Evolutionary conservation across 2,113 vertebrate species (phyloP).

Genomic region (Eurypyga helias): DNA sequence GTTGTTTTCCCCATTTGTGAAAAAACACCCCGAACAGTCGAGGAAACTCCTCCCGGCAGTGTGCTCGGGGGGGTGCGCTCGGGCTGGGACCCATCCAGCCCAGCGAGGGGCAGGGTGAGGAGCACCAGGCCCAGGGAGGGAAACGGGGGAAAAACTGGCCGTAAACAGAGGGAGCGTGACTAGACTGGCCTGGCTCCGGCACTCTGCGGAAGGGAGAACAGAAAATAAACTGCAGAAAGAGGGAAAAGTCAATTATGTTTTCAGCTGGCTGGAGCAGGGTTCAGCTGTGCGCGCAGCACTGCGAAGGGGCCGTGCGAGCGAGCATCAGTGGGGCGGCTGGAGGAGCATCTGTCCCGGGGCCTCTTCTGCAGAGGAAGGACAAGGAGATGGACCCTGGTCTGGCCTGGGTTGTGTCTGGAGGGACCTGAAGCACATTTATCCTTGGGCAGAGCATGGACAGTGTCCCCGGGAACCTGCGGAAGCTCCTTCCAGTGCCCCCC

Average conservation of each 20-base stretch:
- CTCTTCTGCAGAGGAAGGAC: accelerated
- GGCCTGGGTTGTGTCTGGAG: background rate
- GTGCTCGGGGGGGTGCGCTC: background rate
- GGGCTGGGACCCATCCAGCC: background rate
- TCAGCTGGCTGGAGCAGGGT: background rate
- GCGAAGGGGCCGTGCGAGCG: accelerated
- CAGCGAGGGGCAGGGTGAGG: background rate
- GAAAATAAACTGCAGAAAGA: slow-evolving; percentile 2
- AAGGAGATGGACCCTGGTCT: background rate
- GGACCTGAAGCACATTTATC: too few species aligned
- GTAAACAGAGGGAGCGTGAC: background rate
- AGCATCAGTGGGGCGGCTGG: too few species aligned
- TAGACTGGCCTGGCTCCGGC: background rate
- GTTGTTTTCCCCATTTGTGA: background rate
- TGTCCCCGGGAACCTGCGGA: too few species aligned
- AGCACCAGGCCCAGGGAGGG: background rate
- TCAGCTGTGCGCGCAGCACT: background rate
- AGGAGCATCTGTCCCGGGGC: accelerated
- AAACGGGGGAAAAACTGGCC: background rate
- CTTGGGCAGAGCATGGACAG: too few species aligned
- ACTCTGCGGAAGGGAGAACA: background rate
- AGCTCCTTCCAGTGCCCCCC: background rate
- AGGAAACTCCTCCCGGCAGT: background rate
- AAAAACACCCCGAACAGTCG: accelerated
- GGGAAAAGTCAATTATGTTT: background rate